phyloP scores from a whole-genome alignment of 1,140 invertebrate species.

The Dryas iulia region DNA sequence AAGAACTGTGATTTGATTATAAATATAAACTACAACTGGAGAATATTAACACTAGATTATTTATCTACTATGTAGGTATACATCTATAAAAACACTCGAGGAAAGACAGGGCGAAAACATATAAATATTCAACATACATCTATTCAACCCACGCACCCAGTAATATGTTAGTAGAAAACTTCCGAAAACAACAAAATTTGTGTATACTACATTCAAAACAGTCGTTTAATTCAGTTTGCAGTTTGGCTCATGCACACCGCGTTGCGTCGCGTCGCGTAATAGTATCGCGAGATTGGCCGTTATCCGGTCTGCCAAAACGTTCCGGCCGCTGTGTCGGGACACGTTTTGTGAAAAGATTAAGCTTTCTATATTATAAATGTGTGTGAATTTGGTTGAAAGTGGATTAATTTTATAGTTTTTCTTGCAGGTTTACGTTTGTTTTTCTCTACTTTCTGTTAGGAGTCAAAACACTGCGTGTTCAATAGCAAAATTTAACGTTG shows the following conservation, averaged over 20 bases:
- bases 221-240: constrained; percentile 4
- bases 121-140: not conserved
- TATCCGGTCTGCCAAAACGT: not conserved
- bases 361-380: not conserved
- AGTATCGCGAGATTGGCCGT: constrained; percentile 4
- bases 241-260: not conserved
- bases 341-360: not conserved
- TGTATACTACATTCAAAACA: not conserved
- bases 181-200: not conserved
- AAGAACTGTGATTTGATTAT: too few relatives aligned
- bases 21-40: too few relatives aligned
- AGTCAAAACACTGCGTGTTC: too few relatives aligned
- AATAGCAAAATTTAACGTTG: too few relatives aligned
- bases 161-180: not conserved
- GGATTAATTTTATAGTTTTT: too few relatives aligned
- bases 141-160: not conserved
- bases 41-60: too few relatives aligned
- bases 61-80: too few relatives aligned
- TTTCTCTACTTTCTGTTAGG: too few relatives aligned
- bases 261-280: not conserved
- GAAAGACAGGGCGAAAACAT: not conserved
- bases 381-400: too few relatives aligned
- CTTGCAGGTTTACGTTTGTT: too few relatives aligned
- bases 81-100: too few relatives aligned
- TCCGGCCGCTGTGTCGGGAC: not conserved